Evolutionary conservation across 1,140 invertebrate genomes (phyloP).

Genomic region (Heliconius congener): DNA sequence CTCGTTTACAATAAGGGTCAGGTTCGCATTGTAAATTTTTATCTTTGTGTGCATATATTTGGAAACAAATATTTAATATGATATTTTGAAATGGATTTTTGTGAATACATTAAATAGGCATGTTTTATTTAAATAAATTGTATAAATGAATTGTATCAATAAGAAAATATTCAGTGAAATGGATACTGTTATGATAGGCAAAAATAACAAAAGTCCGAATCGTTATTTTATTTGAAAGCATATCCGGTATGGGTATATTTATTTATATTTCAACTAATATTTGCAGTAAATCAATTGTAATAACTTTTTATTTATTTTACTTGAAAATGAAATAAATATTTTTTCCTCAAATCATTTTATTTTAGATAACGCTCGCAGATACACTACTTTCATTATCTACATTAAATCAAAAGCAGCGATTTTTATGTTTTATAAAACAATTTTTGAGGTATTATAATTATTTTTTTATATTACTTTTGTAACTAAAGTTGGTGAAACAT

Average conservation of each 20-base stretch:
- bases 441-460: background rate
- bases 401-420: background rate
- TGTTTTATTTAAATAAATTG: background rate
- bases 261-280: no score
- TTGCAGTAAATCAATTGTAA: no score
- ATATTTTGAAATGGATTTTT: background rate
- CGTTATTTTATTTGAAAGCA: no score
- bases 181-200: background rate
- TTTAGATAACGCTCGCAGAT: background rate
- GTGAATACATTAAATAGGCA: background rate
- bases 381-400: background rate
- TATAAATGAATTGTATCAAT: background rate
- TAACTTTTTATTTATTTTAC: no score
- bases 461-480: background rate
- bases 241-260: no score
- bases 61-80: slow-evolving; percentile 17
- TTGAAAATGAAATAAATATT: background rate
- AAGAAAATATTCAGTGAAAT: background rate
- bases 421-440: background rate
- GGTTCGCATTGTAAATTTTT: slow-evolving; percentile 31
- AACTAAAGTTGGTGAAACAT: background rate
- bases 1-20: slow-evolving; percentile 59
- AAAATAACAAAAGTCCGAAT: background rate
- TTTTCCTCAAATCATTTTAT: background rate
- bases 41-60: slow-evolving; percentile 19